Conservation (phyloP, 2,797 vertebrate species). For the Gallinago stenura region DNA sequence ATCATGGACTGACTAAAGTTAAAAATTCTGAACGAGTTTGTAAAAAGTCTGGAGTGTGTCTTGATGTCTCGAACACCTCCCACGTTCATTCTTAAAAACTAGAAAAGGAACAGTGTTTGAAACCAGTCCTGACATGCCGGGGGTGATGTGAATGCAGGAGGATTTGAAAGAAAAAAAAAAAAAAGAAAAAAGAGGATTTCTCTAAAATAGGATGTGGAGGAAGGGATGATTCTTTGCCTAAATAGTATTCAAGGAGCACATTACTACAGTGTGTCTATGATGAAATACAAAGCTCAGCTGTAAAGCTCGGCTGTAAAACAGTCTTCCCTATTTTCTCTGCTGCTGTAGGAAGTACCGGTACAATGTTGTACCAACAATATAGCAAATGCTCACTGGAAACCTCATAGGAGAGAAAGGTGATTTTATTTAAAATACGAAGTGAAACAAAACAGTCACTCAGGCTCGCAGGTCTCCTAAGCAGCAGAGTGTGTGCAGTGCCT, state of each 20-base stretch:
- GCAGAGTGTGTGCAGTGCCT: neutral
- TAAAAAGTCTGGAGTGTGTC: neutral
- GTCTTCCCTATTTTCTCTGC: neutral
- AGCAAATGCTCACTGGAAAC: neutral
- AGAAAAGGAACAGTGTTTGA: neutral
- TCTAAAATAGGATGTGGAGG: neutral
- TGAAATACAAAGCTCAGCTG: neutral
- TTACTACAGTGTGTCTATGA: neutral
- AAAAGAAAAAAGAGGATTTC: neutral
- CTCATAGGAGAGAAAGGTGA: neutral
- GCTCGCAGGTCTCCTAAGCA: neutral
- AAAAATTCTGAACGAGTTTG: neutral
- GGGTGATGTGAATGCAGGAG: neutral
- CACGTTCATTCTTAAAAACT: neutral
- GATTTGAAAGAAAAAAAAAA: neutral
- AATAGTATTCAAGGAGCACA: neutral
- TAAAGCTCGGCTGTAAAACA: neutral
- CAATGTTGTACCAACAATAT: fast-evolving
- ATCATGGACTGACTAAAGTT: fast-evolving
- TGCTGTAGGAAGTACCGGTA: neutral
- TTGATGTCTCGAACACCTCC: neutral
- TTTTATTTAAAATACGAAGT: neutral
- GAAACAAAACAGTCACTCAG: neutral
- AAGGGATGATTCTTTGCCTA: neutral
- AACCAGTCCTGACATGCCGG: neutral